A percentile compares a stretch with the other conserved stretches of the same genome.
Evolutionary conservation across 2,888 invertebrate genomes (phyloP).

Genomic region (Polydrusus cervinus): DNA sequence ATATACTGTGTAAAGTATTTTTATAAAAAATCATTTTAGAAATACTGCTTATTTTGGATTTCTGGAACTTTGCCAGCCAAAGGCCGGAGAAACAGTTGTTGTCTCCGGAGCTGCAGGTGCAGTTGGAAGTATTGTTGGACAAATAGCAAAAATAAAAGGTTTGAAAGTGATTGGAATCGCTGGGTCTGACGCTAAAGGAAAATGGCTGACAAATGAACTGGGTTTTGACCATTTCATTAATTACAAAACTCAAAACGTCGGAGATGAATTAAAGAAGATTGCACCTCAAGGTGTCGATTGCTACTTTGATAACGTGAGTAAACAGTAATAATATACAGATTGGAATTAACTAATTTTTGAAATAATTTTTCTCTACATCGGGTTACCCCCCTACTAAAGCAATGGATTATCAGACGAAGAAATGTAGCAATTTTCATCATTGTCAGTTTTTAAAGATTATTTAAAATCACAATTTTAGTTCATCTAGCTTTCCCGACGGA

Average conservation of each 20-base stretch:
- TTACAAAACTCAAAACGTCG: slow-evolving; percentile 78
- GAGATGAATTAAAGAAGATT: slow-evolving; percentile 73
- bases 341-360: no score
- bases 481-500: no score
- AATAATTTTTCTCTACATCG: no score
- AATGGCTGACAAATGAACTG: slow-evolving; percentile 78
- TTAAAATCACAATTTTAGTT: no score
- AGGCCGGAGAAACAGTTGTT: slow-evolving; percentile 81
- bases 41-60: slow-evolving; percentile 72
- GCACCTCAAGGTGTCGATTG: slow-evolving; percentile 83
- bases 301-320: slow-evolving; percentile 83
- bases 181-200: slow-evolving; percentile 81
- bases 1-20: no score
- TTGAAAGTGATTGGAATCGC: slow-evolving; percentile 82
- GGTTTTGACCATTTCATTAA: slow-evolving; percentile 82
- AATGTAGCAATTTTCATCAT: no score
- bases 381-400: no score
- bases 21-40: slow-evolving; percentile 14
- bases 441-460: no score
- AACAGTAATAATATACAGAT: no score
- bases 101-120: slow-evolving; percentile 87
- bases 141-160: slow-evolving; percentile 84
- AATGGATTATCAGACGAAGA: no score
- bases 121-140: slow-evolving; percentile 86
- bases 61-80: slow-evolving; percentile 80